Evolutionary conservation across 2,113 vertebrate genomes (phyloP), one percentile per base, ranked within the genome.

Genomic region (Cryptomyrus ogoouensis): DNA sequence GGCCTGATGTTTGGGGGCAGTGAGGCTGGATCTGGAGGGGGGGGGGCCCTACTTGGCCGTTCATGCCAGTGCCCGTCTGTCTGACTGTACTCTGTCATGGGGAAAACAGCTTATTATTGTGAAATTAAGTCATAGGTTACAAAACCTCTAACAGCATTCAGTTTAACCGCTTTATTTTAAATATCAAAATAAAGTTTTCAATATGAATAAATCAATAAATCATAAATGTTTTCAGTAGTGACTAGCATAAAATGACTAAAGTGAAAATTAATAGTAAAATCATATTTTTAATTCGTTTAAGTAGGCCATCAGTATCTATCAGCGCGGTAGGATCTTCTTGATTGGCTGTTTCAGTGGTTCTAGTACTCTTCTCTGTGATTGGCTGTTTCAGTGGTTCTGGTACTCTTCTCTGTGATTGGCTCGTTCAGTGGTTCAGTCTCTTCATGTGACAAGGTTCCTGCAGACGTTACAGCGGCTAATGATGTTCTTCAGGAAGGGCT

Each of bases 391-490:
- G 70, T 77, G 70, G 70, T 17, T 12, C 70, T 66, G 62, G 24
- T 66, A 15, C 21, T 62, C 56, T 58, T 58, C 62, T 70, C 66
- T 35, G 27, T 19, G 35, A 39, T 17, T 77, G 70, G 70, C 31
- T 77, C 31, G 5, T 77, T 17, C 70, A 77, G 70, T 77, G 70
- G 70, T 17, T 12, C 70, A 17, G 31, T 35, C 35, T 39, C 31
- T 17, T 39, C 70, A 77, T 35, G 70, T 39, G 70, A 77, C 15
- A 77, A 13, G 35, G 31, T 77, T 98, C 97, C 97, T 96, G 93
- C 98, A 99, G 86, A 99, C 98, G 88, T 91, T 96, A 90, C 98
- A 99, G 91, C 97, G 97, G 88, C 98, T 97, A 95, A 99, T 97
- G 90, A 97, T 93, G 2, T 93, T 94, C 89, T 94, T 96, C 66